Evolutionary conservation across 2,888 invertebrate genomes (phyloP).

Genomic region (Tetheella fluctuosa): DNA sequence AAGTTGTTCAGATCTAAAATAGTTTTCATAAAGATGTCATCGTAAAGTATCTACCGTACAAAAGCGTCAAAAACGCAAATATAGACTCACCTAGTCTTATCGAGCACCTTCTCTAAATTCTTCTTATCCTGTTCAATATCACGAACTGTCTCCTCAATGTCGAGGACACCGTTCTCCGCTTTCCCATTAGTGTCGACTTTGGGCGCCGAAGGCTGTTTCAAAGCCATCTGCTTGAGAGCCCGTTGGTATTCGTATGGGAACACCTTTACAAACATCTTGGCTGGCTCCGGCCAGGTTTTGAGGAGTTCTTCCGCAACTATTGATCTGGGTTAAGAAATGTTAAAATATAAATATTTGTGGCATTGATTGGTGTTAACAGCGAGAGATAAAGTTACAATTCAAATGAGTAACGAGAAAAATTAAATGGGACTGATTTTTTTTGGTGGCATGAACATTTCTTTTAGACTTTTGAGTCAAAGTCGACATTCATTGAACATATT

Average conservation of each 20-base stretch:
- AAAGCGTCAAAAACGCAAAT: too few relatives aligned
- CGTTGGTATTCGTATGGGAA: conserved; percentile 99
- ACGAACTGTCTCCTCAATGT: conserved; percentile 95
- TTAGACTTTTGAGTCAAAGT: too few relatives aligned
- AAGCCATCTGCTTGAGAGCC: conserved; percentile 88
- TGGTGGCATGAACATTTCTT: too few relatives aligned
- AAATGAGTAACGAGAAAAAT: too few relatives aligned
- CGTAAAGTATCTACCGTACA: too few relatives aligned
- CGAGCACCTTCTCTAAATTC: conserved; percentile 91
- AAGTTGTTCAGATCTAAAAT: too few relatives aligned
- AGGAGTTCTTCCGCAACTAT: conserved; percentile 91
- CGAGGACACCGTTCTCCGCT: conserved; percentile 81
- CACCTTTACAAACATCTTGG: conserved; percentile 95
- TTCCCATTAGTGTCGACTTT: conserved; percentile 62
- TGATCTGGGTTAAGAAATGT: conserved; percentile 76
- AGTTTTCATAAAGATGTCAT: too few relatives aligned
- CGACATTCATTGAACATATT: too few relatives aligned
- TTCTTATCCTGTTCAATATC: conserved; percentile 91
- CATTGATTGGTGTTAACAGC: too few relatives aligned
- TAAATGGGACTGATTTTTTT: too few relatives aligned
- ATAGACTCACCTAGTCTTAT: conserved; percentile 87
- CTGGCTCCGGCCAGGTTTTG: conserved; percentile 90
- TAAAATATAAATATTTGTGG: neutral
- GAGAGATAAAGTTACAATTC: too few relatives aligned
- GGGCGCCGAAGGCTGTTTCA: conserved; percentile 41